phyloP scores from a whole-genome alignment of 2,113 vertebrate species.

The Pantherophis guttatus region DNA sequence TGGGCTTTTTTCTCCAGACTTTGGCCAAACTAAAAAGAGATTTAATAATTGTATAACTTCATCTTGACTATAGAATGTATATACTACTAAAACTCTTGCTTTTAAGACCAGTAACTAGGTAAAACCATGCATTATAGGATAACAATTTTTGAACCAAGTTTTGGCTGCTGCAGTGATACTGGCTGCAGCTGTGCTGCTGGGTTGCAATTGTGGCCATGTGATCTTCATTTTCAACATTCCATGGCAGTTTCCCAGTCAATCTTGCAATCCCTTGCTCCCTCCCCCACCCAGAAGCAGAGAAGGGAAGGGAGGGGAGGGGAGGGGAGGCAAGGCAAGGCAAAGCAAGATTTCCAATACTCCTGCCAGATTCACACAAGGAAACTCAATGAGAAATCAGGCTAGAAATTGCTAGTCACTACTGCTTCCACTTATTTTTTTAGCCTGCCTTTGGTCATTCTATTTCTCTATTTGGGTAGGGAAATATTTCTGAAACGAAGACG shows the following conservation, averaged over 20 bases:
- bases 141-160: background rate
- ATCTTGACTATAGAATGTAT: background rate
- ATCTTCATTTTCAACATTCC: background rate
- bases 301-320: background rate
- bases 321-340: background rate
- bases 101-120: background rate
- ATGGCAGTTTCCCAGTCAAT: background rate
- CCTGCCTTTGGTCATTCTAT: background rate
- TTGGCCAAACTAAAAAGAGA: background rate
- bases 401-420: background rate
- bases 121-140: background rate
- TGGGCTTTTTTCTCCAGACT: background rate
- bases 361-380: background rate
- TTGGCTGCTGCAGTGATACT: background rate
- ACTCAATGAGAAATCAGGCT: background rate
- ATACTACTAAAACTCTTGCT: background rate
- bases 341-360: background rate
- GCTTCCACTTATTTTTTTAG: background rate
- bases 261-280: background rate
- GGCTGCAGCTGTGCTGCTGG: background rate
- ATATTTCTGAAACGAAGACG: background rate
- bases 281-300: background rate
- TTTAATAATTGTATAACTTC: background rate
- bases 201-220: background rate
- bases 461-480: background rate